Percentiles rank a stretch among this genome's conserved stretches.
These are phyloP conservation scores for Spinus olivaceus DNA, from an alignment of 2,797 vertebrate species.

Conservation along the genomic window DNA sequence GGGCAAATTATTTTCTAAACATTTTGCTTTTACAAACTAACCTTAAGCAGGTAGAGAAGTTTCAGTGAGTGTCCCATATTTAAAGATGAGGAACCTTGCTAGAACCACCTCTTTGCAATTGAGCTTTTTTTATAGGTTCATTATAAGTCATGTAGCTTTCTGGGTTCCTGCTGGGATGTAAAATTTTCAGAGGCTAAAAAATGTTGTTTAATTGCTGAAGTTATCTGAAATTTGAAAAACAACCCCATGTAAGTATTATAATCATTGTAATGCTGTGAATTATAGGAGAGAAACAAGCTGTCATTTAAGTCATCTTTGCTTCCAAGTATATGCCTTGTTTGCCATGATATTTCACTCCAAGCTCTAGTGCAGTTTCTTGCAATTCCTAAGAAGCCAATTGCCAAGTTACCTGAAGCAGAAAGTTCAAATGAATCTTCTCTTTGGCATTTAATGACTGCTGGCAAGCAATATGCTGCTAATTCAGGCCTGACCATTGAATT, in stretches of 20 bases:
- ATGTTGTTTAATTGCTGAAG: not conserved
- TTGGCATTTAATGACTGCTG: slow-evolving; percentile 10
- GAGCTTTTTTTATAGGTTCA: not conserved
- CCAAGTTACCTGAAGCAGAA: slow-evolving; percentile 82
- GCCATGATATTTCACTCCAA: slow-evolving; percentile 80
- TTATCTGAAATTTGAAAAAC: not conserved
- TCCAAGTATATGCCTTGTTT: not conserved
- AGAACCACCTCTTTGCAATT: not conserved
- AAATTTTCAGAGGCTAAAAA: not conserved
- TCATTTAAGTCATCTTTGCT: not conserved
- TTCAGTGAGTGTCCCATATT: not conserved
- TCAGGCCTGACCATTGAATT: not conserved
- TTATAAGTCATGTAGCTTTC: not conserved
- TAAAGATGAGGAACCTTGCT: not conserved
- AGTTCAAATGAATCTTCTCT: slow-evolving; percentile 75
- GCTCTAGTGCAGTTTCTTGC: slow-evolving; percentile 86
- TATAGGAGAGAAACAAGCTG: not conserved
- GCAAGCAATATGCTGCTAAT: not conserved
- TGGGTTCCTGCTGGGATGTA: not conserved
- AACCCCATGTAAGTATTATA: fast-evolving
- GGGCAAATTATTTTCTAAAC: not conserved
- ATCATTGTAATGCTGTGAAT: not conserved
- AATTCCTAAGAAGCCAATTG: slow-evolving; percentile 83
- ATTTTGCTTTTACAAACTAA: not conserved
- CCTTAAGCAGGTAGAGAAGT: not conserved